Base-by-base conservation (phyloP, 1,140 invertebrate species). In the Drosophila guanche region DNA sequence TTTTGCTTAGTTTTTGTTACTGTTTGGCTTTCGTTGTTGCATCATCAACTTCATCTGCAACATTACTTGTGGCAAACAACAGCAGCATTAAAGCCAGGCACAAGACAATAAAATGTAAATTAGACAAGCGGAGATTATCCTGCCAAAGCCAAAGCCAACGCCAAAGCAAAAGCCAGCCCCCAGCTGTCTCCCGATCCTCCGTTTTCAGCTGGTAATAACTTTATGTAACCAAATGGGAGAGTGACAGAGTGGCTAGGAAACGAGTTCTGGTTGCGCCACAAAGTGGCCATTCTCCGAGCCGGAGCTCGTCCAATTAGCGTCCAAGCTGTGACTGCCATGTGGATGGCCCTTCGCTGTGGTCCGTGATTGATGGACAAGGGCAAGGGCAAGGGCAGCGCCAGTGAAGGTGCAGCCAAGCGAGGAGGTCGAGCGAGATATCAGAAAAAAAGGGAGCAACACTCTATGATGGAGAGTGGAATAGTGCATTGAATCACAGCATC, bases 91-190 rank as follows among this genome's bases (percentile, higher is more conserved):
- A 58, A 58, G 40, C 48, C 47, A 60, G 48, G 45, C 59, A 41
- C 50, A 79, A 51, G 66, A 67, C 60, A 75, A 74, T 83, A 75
- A 83, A 79, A 83, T 85, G 76, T 60, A 75, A 75, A 84, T 83
- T 70, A 67, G 78, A 76, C 71, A 67, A 63, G 57, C 62, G 33
- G 48, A 55, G 60, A 75, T 73, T 67, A 71, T 81, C 79, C 79
- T 81, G 79, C 79, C 79, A 71, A 48, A 45, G 69, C 43, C 65
- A 42, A 47, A 25, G 25, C 10, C 1, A 22, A 48, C 42, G 69
- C 43, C 65, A 42, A 47, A 25, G 25, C 10, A 0, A 22, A 4
- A 10, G 10, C 50, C 7, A 12, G 41, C 6, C 20, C 16, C 3
- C 6, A 3, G n/a, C 7, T 5, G 7, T 14, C 0, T 16, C n/a